Conservation (phyloP, 2,888 invertebrate genomes). For the Drosophila kuntzei region DNA sequence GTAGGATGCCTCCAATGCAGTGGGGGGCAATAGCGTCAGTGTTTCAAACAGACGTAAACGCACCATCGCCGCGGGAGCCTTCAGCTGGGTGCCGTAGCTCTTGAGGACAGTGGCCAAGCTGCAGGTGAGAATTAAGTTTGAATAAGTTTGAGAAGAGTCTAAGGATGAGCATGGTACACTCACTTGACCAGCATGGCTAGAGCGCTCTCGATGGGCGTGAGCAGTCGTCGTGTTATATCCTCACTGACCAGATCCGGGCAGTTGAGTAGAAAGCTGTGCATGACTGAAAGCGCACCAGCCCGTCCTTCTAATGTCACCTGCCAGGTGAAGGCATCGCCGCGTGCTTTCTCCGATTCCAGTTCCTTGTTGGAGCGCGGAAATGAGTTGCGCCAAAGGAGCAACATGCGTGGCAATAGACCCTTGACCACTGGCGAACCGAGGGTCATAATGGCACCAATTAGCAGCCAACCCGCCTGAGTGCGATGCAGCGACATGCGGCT, state of each 20-base stretch:
- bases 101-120: conserved; percentile 94
- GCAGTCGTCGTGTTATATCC: conserved; percentile 94
- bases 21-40: conserved; percentile 90
- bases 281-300: conserved; percentile 97
- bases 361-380: conserved; percentile 98
- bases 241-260: conserved; percentile 96
- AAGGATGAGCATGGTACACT: conserved; percentile 76
- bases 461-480: conserved; percentile 98
- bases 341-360: conserved; percentile 97
- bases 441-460: conserved; percentile 98
- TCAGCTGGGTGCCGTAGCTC: conserved; percentile 95
- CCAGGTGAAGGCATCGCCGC: conserved; percentile 99
- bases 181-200: conserved; percentile 97
- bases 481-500: conserved; percentile 96
- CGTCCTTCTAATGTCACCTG: conserved; percentile 98
- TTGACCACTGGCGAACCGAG: conserved; percentile 96
- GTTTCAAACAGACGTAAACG: conserved; percentile 97
- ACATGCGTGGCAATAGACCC: conserved; percentile 95
- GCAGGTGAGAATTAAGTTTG: conserved; percentile 16
- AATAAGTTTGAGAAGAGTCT: no score
- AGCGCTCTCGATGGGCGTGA: conserved; percentile 97
- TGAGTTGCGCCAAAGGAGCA: conserved; percentile 98
- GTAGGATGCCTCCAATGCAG: conserved; percentile 93
- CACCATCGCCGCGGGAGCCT: conserved; percentile 97
- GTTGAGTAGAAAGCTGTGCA: conserved; percentile 96